These are phyloP conservation scores for Hemiscyllium ocellatum DNA, from an alignment of 2,113 vertebrate species.

Conservation along the genomic window DNA sequence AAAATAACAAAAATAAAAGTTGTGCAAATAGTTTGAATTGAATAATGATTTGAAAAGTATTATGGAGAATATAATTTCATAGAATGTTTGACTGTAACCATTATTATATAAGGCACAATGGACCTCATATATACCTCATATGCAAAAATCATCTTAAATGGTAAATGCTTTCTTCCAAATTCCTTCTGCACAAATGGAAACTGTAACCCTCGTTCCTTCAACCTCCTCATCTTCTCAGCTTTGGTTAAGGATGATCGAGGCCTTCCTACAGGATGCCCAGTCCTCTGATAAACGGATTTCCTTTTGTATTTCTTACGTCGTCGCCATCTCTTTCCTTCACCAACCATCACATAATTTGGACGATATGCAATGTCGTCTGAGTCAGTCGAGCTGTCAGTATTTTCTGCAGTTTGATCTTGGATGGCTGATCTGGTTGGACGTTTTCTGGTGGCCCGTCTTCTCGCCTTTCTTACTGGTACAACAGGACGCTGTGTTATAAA, in stretches of 20 bases:
- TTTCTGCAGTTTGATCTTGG: slow-evolving; percentile 25
- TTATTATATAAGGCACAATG: no score
- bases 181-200: slow-evolving; percentile 55
- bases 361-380: slow-evolving; percentile 34
- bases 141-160: slow-evolving; percentile 54
- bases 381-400: slow-evolving; percentile 48
- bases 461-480: slow-evolving; percentile 34
- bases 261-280: not conserved
- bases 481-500: slow-evolving; percentile 38
- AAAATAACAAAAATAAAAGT: not conserved
- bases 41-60: not conserved
- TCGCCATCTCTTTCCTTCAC: not conserved
- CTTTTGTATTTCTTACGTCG: slow-evolving; percentile 17
- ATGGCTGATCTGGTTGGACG: not conserved
- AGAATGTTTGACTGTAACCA: no score
- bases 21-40: not conserved
- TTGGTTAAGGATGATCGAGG: slow-evolving; percentile 24
- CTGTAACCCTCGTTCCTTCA: slow-evolving; percentile 42
- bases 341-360: slow-evolving; percentile 45
- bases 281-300: slow-evolving; percentile 36
- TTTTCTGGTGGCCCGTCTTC: fast-evolving
- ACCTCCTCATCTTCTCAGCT: slow-evolving; percentile 42
- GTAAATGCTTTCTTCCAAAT: slow-evolving; percentile 52
- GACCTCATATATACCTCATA: slow-evolving; percentile 55
- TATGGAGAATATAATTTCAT: not conserved